phyloP scores from a whole-genome alignment of 2,113 vertebrate species.

The Petaurus breviceps region DNA sequence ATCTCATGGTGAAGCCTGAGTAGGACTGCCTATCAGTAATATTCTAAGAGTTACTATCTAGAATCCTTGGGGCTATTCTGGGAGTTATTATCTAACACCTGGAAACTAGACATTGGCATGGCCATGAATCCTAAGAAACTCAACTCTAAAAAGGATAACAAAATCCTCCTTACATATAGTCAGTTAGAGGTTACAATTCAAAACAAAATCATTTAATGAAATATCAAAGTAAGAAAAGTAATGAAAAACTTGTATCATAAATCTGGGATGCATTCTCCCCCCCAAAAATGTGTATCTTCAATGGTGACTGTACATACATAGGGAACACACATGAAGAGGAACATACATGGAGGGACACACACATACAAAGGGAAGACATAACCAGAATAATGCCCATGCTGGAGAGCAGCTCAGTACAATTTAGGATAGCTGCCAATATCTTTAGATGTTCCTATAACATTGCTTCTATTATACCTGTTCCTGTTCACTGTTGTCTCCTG shows the following conservation, averaged over 20 bases:
- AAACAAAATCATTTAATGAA: not conserved
- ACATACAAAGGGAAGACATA: not conserved
- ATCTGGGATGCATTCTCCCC: not conserved
- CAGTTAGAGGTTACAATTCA: not conserved
- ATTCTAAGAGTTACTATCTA: too few species aligned
- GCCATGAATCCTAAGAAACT: too few species aligned
- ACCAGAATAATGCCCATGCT: not conserved
- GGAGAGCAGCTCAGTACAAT: not conserved
- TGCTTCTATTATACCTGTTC: not conserved
- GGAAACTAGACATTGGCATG: too few species aligned
- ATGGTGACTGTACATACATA: not conserved
- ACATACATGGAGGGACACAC: not conserved
- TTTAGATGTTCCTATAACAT: not conserved
- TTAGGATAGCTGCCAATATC: not conserved
- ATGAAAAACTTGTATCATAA: not conserved
- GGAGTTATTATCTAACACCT: too few species aligned
- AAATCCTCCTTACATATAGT: not conserved
- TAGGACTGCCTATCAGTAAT: too few species aligned
- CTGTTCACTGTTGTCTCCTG: not conserved
- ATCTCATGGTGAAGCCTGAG: too few species aligned
- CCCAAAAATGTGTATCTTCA: not conserved
- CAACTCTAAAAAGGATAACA: too few species aligned
- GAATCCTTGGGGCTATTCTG: too few species aligned
- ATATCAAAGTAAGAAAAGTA: not conserved
- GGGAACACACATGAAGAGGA: not conserved